A percentile compares a stretch with the other conserved stretches of the same genome.
phyloP scores from a whole-genome alignment of 2,888 invertebrate genomes.

The Acleris sparsana region DNA sequence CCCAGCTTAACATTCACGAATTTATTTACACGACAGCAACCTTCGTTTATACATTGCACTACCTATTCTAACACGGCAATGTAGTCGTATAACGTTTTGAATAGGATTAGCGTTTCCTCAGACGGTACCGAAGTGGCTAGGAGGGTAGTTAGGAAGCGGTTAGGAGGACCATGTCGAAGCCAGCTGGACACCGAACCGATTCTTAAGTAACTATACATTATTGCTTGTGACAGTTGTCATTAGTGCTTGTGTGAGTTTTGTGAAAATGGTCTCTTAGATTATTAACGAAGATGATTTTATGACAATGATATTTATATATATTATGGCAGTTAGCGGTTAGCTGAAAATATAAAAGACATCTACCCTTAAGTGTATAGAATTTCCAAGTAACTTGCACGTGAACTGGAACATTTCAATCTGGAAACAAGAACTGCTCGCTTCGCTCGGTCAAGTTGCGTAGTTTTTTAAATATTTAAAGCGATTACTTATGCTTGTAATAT shows the following conservation, averaged over 20 bases:
- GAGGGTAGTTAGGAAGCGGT: slow-evolving; percentile 30
- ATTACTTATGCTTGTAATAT: neutral
- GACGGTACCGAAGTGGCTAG: slow-evolving; percentile 21
- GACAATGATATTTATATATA: slow-evolving; percentile 1
- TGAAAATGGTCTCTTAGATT: neutral
- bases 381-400: too few relatives aligned
- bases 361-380: neutral
- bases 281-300: neutral
- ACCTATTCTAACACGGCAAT: slow-evolving; percentile 27
- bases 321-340: slow-evolving; percentile 32
- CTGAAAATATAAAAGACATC: slow-evolving; percentile 6
- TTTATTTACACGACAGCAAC: slow-evolving; percentile 18
- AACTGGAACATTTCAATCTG: neutral
- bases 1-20: neutral
- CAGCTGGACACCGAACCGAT: slow-evolving; percentile 23
- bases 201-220: neutral
- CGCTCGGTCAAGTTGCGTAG: neutral
- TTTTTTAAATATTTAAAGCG: neutral
- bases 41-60: slow-evolving; percentile 20
- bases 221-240: slow-evolving; percentile 3
- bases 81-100: slow-evolving; percentile 17
- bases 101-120: slow-evolving; percentile 17
- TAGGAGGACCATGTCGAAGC: slow-evolving; percentile 1
- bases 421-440: neutral
- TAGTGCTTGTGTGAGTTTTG: slow-evolving; percentile 1